Conservation (phyloP, 2,888 invertebrate species). For the Eristalis intricaria region DNA sequence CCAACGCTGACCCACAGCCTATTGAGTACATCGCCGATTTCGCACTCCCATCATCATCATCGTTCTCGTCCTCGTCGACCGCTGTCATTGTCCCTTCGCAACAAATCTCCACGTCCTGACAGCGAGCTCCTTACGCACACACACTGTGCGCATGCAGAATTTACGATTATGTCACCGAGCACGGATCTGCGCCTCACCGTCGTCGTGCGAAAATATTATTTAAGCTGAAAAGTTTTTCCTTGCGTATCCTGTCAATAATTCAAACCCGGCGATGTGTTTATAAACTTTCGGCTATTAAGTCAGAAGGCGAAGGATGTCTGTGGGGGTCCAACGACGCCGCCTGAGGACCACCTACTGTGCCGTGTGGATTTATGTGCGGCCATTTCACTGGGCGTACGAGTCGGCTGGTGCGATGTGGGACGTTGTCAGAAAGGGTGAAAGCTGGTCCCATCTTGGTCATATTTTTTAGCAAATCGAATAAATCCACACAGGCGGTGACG, state of each 20-base stretch:
- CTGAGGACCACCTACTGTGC: constrained; percentile 38
- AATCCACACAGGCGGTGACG: constrained; percentile 43
- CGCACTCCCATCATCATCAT: not conserved
- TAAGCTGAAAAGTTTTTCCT: constrained; percentile 50
- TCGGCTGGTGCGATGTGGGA: not conserved
- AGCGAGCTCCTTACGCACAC: constrained; percentile 24
- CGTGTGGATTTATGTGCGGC: constrained; percentile 54
- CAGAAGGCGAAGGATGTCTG: constrained; percentile 40
- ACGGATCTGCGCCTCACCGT: not conserved
- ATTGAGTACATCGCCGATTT: constrained; percentile 40
- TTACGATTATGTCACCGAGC: constrained; percentile 50
- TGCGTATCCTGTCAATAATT: constrained; percentile 64
- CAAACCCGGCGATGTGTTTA: constrained; percentile 67
- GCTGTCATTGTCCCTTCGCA: not conserved
- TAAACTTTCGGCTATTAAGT: constrained; percentile 71
- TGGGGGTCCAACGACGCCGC: not conserved
- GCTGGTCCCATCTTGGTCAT: constrained; percentile 40
- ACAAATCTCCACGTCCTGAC: constrained; percentile 32
- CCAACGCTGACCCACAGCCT: not conserved
- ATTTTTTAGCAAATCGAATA: constrained; percentile 62
- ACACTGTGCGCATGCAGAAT: constrained; percentile 34
- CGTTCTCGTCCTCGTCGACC: not conserved
- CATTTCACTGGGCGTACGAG: not conserved
- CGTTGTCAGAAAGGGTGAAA: constrained; percentile 36
- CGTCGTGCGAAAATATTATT: constrained; percentile 55